Evolutionary conservation across 2,113 vertebrate genomes (phyloP).

Genomic region (Cochlearius cochlearius): DNA sequence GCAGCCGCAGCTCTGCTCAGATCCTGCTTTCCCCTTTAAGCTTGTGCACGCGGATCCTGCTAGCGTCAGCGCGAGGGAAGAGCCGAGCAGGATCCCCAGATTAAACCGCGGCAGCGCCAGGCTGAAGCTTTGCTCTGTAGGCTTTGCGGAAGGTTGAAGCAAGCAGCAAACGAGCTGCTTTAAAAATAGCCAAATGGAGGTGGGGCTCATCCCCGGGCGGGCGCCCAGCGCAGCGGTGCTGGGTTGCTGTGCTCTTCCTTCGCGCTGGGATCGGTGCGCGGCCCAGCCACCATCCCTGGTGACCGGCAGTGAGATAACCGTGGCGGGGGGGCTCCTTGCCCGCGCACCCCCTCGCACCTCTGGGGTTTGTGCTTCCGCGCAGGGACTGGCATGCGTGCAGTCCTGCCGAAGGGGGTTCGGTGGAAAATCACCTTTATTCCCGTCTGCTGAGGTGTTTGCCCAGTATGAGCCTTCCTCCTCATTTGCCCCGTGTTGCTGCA

Average conservation of each 20-base stretch:
- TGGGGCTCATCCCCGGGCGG: background rate
- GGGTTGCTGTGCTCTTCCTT: background rate
- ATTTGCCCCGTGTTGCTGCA: background rate
- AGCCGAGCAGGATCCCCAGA: constrained; percentile 9
- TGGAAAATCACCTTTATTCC: background rate
- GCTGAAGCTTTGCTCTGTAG: background rate
- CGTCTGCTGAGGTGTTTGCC: background rate
- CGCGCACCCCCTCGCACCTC: accelerated
- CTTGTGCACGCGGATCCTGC: background rate
- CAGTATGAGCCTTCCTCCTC: background rate
- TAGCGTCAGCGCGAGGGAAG: background rate
- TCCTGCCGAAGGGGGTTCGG: background rate
- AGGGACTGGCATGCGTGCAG: background rate
- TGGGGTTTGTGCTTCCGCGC: background rate
- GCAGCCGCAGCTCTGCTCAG: background rate
- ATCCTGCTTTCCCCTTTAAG: constrained; percentile 25
- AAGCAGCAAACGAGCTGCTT: background rate
- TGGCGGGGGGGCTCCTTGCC: background rate
- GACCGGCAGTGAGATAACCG: accelerated
- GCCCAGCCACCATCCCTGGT: background rate
- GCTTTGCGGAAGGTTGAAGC: background rate
- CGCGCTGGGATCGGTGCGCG: accelerated
- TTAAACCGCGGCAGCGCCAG: background rate
- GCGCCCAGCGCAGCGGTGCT: background rate
- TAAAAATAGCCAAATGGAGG: background rate